These are phyloP conservation scores for Troides oblongomaculatus DNA, from an alignment of 2,888 invertebrate species.

Conservation along the genomic window DNA sequence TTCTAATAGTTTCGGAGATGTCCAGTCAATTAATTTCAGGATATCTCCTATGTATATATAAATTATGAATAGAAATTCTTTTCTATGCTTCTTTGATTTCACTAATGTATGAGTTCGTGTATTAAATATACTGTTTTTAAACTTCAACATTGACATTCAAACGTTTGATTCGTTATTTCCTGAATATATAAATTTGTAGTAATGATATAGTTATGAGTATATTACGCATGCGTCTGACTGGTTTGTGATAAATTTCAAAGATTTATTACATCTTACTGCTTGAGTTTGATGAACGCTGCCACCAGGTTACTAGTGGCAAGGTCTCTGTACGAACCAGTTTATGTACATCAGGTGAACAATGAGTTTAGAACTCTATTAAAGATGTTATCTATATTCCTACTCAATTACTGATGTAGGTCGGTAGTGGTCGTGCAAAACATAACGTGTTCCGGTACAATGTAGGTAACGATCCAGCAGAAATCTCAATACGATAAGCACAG, in stretches of 20 bases:
- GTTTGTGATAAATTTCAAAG: conserved; percentile 12
- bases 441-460: too few relatives aligned
- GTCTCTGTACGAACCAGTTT: conserved; percentile 3
- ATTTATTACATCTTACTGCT: conserved; percentile 3
- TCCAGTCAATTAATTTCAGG: too few relatives aligned
- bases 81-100: too few relatives aligned
- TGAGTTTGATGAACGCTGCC: conserved; percentile 11
- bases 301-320: conserved; percentile 17
- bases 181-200: background rate
- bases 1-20: too few relatives aligned
- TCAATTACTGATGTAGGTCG: too few relatives aligned
- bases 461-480: too few relatives aligned
- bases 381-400: background rate
- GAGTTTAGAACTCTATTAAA: background rate
- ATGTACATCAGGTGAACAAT: background rate
- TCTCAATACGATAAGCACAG: too few relatives aligned
- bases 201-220: background rate
- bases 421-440: too few relatives aligned
- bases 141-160: background rate
- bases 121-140: background rate
- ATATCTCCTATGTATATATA: too few relatives aligned
- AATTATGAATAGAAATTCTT: too few relatives aligned
- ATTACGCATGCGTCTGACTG: background rate
- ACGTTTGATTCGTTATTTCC: background rate
- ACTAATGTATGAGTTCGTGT: background rate